Evolutionary conservation across 92 coral and sea anemone genomes (phyloP), one percentile per base, ranked within the genome.

Genomic region (Nematostella vectensis): DNA sequence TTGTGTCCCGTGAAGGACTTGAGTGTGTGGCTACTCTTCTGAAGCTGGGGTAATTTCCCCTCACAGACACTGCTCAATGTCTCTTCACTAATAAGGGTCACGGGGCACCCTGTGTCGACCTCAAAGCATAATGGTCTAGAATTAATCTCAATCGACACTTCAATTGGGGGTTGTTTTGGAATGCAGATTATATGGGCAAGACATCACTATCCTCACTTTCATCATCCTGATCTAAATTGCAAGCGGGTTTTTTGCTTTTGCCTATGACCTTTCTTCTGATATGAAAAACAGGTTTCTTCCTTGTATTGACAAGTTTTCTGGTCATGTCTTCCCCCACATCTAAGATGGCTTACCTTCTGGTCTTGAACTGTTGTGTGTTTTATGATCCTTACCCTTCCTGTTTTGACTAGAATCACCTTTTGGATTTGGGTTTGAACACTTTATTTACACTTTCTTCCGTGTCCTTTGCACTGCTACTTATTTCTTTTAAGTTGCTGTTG

Each of bases 51-150:
- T 30, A 31, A 29, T 2, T 33, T 50, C 22, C 59, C 31, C 15
- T 29, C 43, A 24, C 19, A 49, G 42, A 42, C 69, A 36, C 29
- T 49, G 55, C 25, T 56, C 27, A 63, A 44, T 47, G 69, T 55
- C 59, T 55, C 59, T 63, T 63, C 59, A 36, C 68, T 56, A 26
- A 72, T 47, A 31, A 71, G 27, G 50, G 78, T 71, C 48, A 71
- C 45, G 23, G 64, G 78, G 45, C 62, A 42, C 38, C 70, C 68
- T 18, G 69, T 70, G 54, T 51, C 68, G 31, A 61, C 58, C 43
- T 70, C 54, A 44, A 61, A 31, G 16, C 55, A 51, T 36, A 61
- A 15, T 37, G 59, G 31, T 36, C 55, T 62, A 27, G 37, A 42
- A 40, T 60, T 60, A 48, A 67, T 67, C 25, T 15, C 31, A 9